Evolutionary conservation across 1,140 invertebrate species (phyloP).

Genomic region (Frieseomelitta varia): DNA sequence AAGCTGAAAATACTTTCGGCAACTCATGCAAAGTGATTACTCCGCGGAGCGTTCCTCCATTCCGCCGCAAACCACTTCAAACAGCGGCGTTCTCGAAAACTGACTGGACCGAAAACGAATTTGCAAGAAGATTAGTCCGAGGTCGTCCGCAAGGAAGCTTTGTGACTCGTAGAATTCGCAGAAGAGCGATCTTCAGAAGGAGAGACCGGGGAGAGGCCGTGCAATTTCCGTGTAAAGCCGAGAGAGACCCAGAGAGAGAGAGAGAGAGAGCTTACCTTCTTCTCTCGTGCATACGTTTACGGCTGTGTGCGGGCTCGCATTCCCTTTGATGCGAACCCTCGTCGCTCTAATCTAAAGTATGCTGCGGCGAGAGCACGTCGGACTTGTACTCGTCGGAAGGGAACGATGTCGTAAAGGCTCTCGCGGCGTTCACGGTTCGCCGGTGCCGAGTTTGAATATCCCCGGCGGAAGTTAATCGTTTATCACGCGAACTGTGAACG

Average conservation of each 20-base stretch:
- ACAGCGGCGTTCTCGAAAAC: background rate
- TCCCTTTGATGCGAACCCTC: constrained; percentile 37
- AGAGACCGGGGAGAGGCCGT: background rate
- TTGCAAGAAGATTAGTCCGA: constrained; percentile 25
- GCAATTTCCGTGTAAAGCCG: background rate
- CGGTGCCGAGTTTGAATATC: constrained; percentile 8
- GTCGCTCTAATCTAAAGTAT: constrained; percentile 19
- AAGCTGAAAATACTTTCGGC: background rate
- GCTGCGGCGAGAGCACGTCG: constrained; percentile 7
- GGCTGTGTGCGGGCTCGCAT: background rate
- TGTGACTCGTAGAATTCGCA: constrained; percentile 16
- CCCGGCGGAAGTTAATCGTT: constrained; percentile 42
- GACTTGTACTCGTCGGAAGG: background rate
- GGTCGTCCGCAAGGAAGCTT: constrained; percentile 9
- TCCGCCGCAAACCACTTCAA: background rate
- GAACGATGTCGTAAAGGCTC: constrained; percentile 29
- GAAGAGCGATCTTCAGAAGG: constrained; percentile 1
- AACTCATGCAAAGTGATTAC: background rate
- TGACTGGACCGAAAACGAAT: background rate
- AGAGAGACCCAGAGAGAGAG: constrained; percentile 27
- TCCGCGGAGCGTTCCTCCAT: background rate
- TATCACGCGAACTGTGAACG: constrained; percentile 40
- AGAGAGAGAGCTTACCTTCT: constrained; percentile 31
- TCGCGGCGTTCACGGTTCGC: constrained; percentile 20
- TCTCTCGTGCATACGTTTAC: constrained; percentile 20